Percentiles rank a stretch among this genome's conserved stretches.
These are phyloP conservation scores for Chirona hameri DNA, from an alignment of 2,888 invertebrate species.

Conservation along the genomic window DNA sequence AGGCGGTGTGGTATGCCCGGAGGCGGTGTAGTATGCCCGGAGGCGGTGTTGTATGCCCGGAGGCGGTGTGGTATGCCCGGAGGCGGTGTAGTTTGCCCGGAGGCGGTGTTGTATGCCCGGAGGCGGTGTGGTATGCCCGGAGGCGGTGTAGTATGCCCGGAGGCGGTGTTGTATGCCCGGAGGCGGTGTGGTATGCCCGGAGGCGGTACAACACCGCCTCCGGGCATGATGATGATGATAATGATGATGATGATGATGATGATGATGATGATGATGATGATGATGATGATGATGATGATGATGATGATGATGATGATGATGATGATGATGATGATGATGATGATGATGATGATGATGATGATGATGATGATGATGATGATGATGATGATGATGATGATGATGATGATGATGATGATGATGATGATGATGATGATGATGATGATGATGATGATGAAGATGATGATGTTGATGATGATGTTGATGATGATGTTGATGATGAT, in stretches of 20 bases:
- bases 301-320: conserved; percentile 22
- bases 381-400: conserved; percentile 22
- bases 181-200: too few relatives aligned
- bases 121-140: too few relatives aligned
- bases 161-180: too few relatives aligned
- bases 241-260: conserved; percentile 22
- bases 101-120: too few relatives aligned
- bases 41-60: too few relatives aligned
- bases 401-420: conserved; percentile 22
- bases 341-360: conserved; percentile 22
- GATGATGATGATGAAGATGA: conserved; percentile 22
- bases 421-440: conserved; percentile 22
- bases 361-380: conserved; percentile 22
- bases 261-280: neutral
- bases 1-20: too few relatives aligned
- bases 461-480: neutral
- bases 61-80: too few relatives aligned
- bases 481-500: conserved; percentile 1
- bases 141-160: too few relatives aligned
- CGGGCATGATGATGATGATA: too few relatives aligned
- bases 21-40: too few relatives aligned
- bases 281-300: conserved; percentile 22
- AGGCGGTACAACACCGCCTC: too few relatives aligned
- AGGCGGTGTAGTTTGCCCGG: too few relatives aligned
- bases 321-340: conserved; percentile 22